These are phyloP conservation scores for Chaenogobius annularis DNA, from an alignment of 2,113 vertebrate genomes.

Conservation along the genomic window DNA sequence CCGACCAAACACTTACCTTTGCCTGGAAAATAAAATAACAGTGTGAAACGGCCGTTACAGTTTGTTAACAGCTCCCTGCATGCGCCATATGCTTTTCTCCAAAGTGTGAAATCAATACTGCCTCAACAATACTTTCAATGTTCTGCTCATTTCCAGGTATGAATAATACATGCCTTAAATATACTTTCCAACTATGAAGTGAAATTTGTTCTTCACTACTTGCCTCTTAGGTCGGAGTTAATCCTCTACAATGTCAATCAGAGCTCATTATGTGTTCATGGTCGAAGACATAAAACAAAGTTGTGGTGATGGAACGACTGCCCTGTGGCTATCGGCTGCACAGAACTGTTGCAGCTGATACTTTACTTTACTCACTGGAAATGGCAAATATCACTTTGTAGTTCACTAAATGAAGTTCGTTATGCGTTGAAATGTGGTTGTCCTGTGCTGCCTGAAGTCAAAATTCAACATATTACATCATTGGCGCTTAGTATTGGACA, in stretches of 20 bases:
- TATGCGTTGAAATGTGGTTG: not conserved
- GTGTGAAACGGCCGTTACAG: no score
- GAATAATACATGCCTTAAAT: no score
- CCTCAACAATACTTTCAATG: no score
- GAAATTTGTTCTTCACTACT: not conserved
- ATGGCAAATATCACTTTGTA: not conserved
- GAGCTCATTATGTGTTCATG: conserved; percentile 5
- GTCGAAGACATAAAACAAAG: conserved; percentile 1
- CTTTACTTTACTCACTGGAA: not conserved
- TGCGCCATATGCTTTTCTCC: no score
- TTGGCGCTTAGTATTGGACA: not conserved
- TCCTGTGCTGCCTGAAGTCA: not conserved
- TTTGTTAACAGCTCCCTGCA: no score
- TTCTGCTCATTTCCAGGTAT: no score
- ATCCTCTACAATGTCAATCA: not conserved
- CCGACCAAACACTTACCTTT: no score
- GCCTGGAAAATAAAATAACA: no score
- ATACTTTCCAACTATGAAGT: not conserved
- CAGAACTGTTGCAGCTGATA: not conserved
- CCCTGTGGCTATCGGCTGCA: not conserved
- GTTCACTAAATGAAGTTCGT: not conserved
- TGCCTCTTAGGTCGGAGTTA: not conserved
- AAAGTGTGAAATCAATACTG: no score
- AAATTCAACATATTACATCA: not conserved
- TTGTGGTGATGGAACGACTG: not conserved